Evolutionary conservation across 1,140 invertebrate genomes (phyloP).

Genomic region (Drosophila cardini): DNA sequence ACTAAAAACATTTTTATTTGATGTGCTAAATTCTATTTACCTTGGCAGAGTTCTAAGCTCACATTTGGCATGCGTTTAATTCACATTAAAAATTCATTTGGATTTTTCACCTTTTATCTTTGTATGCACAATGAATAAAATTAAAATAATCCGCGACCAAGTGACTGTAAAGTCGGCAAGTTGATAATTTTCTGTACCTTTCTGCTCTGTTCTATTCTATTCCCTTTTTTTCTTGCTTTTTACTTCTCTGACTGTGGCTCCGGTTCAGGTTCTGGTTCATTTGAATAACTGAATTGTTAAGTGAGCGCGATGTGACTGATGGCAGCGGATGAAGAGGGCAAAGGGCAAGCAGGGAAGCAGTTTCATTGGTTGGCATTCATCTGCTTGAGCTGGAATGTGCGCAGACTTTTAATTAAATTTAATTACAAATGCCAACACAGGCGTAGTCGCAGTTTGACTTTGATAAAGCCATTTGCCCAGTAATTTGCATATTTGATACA

Average conservation of each 20-base stretch:
- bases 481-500: constrained; percentile 56
- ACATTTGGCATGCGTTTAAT: constrained; percentile 43
- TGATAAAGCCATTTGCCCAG: constrained; percentile 55
- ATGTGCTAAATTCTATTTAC: constrained; percentile 1
- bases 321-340: neutral
- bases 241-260: constrained; percentile 7
- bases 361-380: constrained; percentile 44
- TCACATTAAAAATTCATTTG: constrained; percentile 78
- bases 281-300: constrained; percentile 82
- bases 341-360: constrained; percentile 34
- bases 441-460: constrained; percentile 48
- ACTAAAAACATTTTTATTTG: neutral
- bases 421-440: constrained; percentile 74
- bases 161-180: constrained; percentile 41
- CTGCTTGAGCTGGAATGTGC: constrained; percentile 51
- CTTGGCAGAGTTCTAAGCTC: neutral
- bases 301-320: constrained; percentile 65
- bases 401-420: constrained; percentile 81
- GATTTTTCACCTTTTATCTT: constrained; percentile 81
- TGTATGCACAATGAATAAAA: constrained; percentile 82
- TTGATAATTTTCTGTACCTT: constrained; percentile 70
- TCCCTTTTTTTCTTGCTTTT: constrained; percentile 11
- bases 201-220: constrained; percentile 23
- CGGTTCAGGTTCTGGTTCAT: constrained; percentile 42
- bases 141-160: constrained; percentile 76